Percentiles rank a stretch among this genome's conserved stretches.
phyloP scores from a whole-genome alignment of 2,113 vertebrate species.

The Tringa solitaria region DNA sequence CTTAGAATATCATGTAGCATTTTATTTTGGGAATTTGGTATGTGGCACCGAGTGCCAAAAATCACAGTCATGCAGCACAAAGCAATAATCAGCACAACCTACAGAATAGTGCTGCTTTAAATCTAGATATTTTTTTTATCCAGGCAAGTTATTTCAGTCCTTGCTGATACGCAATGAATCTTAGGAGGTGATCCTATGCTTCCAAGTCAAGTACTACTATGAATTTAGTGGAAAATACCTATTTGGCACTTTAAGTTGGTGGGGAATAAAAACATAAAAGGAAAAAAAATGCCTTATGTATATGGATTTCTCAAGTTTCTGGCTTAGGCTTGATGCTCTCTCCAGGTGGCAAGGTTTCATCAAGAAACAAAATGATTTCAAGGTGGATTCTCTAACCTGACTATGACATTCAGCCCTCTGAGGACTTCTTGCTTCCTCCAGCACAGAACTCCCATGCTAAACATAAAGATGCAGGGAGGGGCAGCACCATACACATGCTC shows the following conservation, averaged over 20 bases:
- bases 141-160: conserved; percentile 44
- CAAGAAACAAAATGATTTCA: neutral
- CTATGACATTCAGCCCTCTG: neutral
- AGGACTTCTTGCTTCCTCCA: neutral
- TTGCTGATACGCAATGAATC: conserved; percentile 13
- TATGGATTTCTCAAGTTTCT: neutral
- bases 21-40: conserved; percentile 77
- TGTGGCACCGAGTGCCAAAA: conserved; percentile 71
- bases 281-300: neutral
- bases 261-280: neutral
- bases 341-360: neutral
- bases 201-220: conserved; percentile 20
- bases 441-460: neutral
- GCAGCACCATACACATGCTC: neutral
- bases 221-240: neutral
- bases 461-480: neutral
- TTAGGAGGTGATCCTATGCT: neutral
- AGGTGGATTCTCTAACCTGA: neutral
- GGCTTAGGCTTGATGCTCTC: neutral
- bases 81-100: conserved; percentile 78
- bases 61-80: conserved; percentile 73
- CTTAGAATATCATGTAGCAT: conserved; percentile 70
- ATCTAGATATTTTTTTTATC: neutral
- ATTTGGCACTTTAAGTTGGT: neutral
- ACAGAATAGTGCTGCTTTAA: conserved; percentile 44